These are phyloP conservation scores for Nemotelus pantherinus DNA, from an alignment of 2,888 invertebrate genomes.

Conservation along the genomic window DNA sequence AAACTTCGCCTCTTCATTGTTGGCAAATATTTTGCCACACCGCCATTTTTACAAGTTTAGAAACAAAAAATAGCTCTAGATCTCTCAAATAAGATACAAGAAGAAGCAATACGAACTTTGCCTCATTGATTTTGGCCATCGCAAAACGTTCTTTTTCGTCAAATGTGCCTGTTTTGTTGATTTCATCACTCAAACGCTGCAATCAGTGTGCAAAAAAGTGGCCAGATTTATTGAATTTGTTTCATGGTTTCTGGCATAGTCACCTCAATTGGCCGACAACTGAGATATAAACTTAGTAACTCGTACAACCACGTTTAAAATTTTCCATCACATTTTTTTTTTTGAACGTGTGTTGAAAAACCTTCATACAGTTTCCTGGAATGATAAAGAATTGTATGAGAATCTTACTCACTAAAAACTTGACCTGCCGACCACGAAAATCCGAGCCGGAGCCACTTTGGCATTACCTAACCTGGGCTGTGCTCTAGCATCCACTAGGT, in stretches of 20 bases:
- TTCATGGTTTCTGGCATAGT: not conserved
- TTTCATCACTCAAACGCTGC: not conserved
- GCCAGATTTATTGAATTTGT: not conserved
- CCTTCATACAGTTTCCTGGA: too few species aligned
- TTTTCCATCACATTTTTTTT: not conserved
- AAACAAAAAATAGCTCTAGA: not conserved
- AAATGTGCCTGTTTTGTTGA: not conserved
- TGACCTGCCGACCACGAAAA: too few species aligned
- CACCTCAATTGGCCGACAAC: not conserved
- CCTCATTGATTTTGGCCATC: not conserved
- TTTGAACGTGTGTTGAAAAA: too few species aligned
- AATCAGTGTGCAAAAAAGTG: not conserved
- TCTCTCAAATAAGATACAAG: not conserved
- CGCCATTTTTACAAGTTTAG: not conserved
- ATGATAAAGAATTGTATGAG: too few species aligned
- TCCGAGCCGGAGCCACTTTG: too few species aligned
- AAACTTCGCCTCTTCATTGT: slow-evolving; percentile 14
- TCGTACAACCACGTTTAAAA: not conserved
- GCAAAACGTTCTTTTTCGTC: not conserved
- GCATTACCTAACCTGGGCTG: too few species aligned
- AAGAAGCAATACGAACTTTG: not conserved
- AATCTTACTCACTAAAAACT: too few species aligned
- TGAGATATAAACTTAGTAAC: not conserved
- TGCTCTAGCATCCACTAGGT: too few species aligned
- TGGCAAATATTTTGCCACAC: not conserved